phyloP scores from a whole-genome alignment of 1,140 invertebrate species.

The Himalopsyche phryganea region DNA sequence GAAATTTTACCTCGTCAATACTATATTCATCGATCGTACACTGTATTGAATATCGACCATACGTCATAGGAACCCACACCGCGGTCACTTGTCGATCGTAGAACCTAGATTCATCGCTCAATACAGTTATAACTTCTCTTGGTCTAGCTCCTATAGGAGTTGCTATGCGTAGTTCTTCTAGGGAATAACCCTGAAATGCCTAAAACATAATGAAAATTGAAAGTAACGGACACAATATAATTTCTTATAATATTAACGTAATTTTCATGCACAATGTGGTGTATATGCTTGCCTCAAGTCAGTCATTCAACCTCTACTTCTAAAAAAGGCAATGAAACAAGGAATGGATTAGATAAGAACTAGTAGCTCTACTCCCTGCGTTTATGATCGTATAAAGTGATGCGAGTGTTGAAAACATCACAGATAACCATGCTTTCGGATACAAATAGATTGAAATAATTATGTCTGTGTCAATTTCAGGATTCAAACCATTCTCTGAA shows the following conservation, averaged over 20 bases:
- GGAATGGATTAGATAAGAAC: too few species aligned
- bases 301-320: too few species aligned
- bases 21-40: constrained; percentile 85
- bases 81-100: constrained; percentile 74
- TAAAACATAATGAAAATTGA: constrained; percentile 39
- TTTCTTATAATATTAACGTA: background rate
- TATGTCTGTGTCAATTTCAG: too few species aligned
- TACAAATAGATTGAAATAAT: too few species aligned
- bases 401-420: too few species aligned
- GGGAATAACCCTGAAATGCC: constrained; percentile 91
- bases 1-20: constrained; percentile 75
- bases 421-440: too few species aligned
- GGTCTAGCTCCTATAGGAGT: constrained; percentile 33
- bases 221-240: background rate
- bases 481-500: too few species aligned
- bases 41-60: constrained; percentile 84
- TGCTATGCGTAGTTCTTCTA: constrained; percentile 86
- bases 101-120: background rate
- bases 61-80: constrained; percentile 88
- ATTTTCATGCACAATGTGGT: too few species aligned
- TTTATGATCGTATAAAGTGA: too few species aligned
- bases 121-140: constrained; percentile 5
- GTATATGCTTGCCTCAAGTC: too few species aligned
- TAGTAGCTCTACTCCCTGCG: too few species aligned
- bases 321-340: too few species aligned